phyloP scores from a whole-genome alignment of 2,797 vertebrate genomes.

The Xenopus petersii region DNA sequence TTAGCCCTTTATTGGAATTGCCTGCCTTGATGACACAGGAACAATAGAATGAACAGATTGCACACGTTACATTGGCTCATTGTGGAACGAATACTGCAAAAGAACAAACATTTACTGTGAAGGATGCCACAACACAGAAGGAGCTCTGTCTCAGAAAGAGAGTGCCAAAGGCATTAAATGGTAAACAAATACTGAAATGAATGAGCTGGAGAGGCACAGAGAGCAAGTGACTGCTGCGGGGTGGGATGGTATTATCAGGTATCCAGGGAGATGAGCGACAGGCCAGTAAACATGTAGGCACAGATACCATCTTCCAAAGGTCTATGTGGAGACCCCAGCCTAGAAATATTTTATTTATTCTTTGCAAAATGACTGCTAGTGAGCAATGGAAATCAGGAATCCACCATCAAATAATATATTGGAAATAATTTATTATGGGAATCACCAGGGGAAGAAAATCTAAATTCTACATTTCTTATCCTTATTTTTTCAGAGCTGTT shows the following conservation, averaged over 20 bases:
- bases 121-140: constrained; percentile 58
- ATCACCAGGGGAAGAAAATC: too few species aligned
- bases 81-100: constrained; percentile 19
- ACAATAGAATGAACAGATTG: constrained; percentile 35
- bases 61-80: constrained; percentile 38
- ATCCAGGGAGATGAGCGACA: background rate
- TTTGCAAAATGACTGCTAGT: too few species aligned
- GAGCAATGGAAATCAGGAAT: too few species aligned
- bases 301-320: background rate
- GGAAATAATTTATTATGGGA: too few species aligned
- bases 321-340: background rate
- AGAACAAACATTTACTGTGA: constrained; percentile 53
- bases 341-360: too few species aligned
- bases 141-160: constrained; percentile 47
- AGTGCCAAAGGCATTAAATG: background rate
- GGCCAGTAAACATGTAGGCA: background rate
- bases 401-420: too few species aligned
- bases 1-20: background rate
- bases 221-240: background rate
- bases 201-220: constrained; percentile 23
- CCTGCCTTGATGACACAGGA: constrained; percentile 2
- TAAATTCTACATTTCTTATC: too few species aligned
- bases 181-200: constrained; percentile 35
- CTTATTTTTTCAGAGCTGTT: too few species aligned
- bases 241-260: background rate